Base-by-base conservation (phyloP, 2,888 invertebrate species). In the Tiliacea aurago region DNA sequence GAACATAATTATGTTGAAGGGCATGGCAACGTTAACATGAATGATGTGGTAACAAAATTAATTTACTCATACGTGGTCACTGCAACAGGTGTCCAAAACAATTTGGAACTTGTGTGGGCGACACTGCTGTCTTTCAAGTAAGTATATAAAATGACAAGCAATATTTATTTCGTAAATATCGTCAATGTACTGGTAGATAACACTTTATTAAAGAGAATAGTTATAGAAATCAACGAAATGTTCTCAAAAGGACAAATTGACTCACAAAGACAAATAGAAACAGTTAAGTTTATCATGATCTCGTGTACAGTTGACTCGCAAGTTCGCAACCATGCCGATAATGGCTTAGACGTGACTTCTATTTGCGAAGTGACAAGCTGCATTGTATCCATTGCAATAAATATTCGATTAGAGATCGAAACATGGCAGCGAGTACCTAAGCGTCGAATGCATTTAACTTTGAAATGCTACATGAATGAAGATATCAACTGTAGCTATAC, bases 291-390 rank as follows among this genome's bases (percentile, higher is more conserved):
- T 82, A 85, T 83, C 76, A 80, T 83, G 76, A 84, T 87, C 76
- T 86, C 84, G 65, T 84, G 64, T 70, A 72, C 76, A 78, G 81
- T 87, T 87, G 89, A 89, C 84, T 89, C 83, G 87, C 86, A 89
- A 85, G 88, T 84, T 89, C 83, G 87, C 86, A 89, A 85, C 79
- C 86, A 87, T 84, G 84, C 85, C 87, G 86, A 87, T 93, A 93
- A 94, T 92, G 88, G 87, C 73, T 65, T 80, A 89, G 87, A 91
- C 93, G 91, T 93, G 93, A 93, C 92, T 90, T 81, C 87, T 86
- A 89, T 91, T 90, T 88, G 86, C 81, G 73, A 85, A 78, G 73
- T 76, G 79, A 85, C 84, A 79, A 77, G 71, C 76, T 71, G 71
- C 73, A 81, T 82, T 83, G 76, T 80, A 63, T 77, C 72, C 72